A percentile compares a stretch with the other conserved stretches of the same genome.
Conservation (phyloP, 2,797 vertebrate genomes). For the Pelobates cultripes region DNA sequence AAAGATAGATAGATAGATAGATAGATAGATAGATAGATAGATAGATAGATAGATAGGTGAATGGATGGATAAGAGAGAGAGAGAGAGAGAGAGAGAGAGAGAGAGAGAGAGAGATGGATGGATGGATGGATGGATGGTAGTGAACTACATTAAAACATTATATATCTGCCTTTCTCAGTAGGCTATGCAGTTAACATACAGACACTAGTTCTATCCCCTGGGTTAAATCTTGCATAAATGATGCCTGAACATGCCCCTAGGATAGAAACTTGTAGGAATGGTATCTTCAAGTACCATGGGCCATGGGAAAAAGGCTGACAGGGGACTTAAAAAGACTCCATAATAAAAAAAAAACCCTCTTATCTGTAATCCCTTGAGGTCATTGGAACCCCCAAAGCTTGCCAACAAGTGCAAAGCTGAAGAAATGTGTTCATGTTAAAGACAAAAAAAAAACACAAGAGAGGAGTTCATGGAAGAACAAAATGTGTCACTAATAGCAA, state of each 20-base stretch:
- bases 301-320: conserved; percentile 36
- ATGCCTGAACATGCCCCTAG: conserved; percentile 6
- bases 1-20: conserved; percentile 11
- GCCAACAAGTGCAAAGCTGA: conserved; percentile 26
- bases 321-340: conserved; percentile 31
- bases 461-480: conserved; percentile 1
- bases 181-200: too few species aligned
- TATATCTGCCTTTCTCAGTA: too few species aligned
- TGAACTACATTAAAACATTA: too few species aligned
- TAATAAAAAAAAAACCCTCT: conserved; percentile 52
- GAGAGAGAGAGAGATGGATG: background rate
- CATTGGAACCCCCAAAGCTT: conserved; percentile 49
- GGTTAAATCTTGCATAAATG: background rate
- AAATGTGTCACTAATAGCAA: conserved; percentile 1
- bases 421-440: conserved; percentile 15
- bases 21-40: conserved; percentile 16
- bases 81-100: background rate
- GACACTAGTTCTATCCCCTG: background rate
- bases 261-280: conserved; percentile 37
- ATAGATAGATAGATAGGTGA: conserved; percentile 6
- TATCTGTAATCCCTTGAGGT: conserved; percentile 57
- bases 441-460: conserved; percentile 12
- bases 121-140: too few species aligned
- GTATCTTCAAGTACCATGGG: conserved; percentile 35
- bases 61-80: background rate